A percentile compares a stretch with the other conserved stretches of the same genome.
Evolutionary conservation across 2,113 vertebrate genomes (phyloP).

Genomic region (Clarias macrocephalus): DNA sequence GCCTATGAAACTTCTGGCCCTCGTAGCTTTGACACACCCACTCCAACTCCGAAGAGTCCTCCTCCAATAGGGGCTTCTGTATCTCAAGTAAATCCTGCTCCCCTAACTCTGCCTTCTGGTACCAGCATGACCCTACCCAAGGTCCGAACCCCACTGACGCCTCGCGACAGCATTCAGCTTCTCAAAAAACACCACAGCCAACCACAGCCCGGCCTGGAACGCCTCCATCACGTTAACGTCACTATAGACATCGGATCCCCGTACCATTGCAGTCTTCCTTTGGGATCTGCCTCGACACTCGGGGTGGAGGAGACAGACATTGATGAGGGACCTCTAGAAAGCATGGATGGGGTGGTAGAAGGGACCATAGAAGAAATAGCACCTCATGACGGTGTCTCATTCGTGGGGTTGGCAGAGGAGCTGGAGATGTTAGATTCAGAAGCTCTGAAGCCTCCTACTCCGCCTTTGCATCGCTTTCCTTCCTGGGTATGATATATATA

Average conservation of each 20-base stretch:
- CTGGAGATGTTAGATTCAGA: constrained; percentile 69
- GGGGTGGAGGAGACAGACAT: constrained; percentile 84
- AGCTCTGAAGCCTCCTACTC: constrained; percentile 81
- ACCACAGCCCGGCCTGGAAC: constrained; percentile 75
- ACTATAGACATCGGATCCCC: constrained; percentile 70
- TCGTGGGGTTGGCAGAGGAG: constrained; percentile 66
- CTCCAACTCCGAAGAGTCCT: constrained; percentile 63
- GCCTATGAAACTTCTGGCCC: constrained; percentile 71
- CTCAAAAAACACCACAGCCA: constrained; percentile 88
- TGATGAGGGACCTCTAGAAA: constrained; percentile 73
- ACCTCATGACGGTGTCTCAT: constrained; percentile 57
- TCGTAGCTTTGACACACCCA: constrained; percentile 56
- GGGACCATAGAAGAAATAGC: constrained; percentile 57
- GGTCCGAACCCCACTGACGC: constrained; percentile 73
- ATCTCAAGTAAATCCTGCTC: constrained; percentile 53
- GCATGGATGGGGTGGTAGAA: constrained; percentile 78
- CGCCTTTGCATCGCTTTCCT: constrained; percentile 84
- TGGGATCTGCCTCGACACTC: constrained; percentile 55
- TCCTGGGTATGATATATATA: constrained; percentile 78
- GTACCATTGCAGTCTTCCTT: constrained; percentile 56
- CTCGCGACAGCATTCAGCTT: constrained; percentile 85
- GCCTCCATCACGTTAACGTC: constrained; percentile 67
- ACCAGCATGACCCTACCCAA: constrained; percentile 86
- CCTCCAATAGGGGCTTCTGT: constrained; percentile 57
- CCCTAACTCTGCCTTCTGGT: constrained; percentile 63